These are phyloP conservation scores for Chamaea fasciata DNA, from an alignment of 2,113 vertebrate species.

Conservation along the genomic window DNA sequence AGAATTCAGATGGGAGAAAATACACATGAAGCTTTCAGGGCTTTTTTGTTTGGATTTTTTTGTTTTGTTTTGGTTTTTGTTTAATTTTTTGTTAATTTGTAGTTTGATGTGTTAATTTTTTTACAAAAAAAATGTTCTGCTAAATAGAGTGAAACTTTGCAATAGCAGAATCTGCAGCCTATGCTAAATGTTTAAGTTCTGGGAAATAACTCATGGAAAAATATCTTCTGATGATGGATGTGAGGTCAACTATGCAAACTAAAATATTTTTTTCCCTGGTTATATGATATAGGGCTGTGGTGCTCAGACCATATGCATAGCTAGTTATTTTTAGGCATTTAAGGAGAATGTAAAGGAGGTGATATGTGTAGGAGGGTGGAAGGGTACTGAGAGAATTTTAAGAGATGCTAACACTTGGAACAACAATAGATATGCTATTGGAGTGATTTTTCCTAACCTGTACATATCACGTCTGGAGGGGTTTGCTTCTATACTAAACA, in stretches of 20 bases:
- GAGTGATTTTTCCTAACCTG: not conserved
- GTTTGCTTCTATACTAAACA: not conserved
- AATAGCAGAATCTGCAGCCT: not conserved
- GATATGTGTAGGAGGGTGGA: constrained; percentile 51
- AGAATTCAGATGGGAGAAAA: not conserved
- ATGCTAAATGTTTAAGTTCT: not conserved
- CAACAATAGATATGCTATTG: constrained; percentile 7
- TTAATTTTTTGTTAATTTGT: not conserved
- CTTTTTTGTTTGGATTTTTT: not conserved
- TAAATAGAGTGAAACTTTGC: not conserved
- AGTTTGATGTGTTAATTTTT: not conserved
- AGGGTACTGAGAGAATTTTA: constrained; percentile 26
- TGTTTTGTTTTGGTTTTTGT: not conserved
- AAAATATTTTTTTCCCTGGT: constrained; percentile 14
- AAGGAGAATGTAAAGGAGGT: constrained; percentile 58
- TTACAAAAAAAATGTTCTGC: not conserved
- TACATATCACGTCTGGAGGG: not conserved
- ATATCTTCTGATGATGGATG: constrained; percentile 7
- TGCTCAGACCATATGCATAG: constrained; percentile 60
- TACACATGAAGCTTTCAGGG: not conserved
- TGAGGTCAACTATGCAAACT: constrained; percentile 30
- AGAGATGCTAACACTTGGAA: not conserved
- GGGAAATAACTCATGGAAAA: not conserved
- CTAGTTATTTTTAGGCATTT: constrained; percentile 59
- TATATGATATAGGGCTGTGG: constrained; percentile 47